Evolutionary conservation across 2,888 invertebrate genomes (phyloP).

Genomic region (Rhingia campestris): DNA sequence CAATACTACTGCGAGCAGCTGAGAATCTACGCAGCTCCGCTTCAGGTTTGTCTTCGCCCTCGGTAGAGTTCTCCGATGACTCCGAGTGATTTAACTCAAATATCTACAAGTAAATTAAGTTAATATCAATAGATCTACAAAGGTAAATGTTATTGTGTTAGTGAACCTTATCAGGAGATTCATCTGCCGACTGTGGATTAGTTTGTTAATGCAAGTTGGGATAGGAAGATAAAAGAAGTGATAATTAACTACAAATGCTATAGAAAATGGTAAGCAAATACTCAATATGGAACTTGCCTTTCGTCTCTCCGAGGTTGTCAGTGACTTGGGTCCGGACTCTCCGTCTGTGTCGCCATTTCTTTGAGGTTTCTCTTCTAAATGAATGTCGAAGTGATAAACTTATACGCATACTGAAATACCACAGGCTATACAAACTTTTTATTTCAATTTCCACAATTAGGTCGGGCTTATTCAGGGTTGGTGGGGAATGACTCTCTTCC

Average conservation of each 20-base stretch:
- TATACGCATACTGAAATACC: not conserved
- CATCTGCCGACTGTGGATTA: constrained; percentile 77
- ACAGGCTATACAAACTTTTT: constrained; percentile 81
- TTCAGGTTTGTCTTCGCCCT: constrained; percentile 83
- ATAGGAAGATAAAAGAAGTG: constrained; percentile 54
- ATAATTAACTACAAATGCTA: constrained; percentile 52
- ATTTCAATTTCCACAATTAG: constrained; percentile 83
- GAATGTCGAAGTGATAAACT: constrained; percentile 7
- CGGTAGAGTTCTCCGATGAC: constrained; percentile 84
- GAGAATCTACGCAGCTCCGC: constrained; percentile 85
- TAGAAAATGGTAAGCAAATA: constrained; percentile 2
- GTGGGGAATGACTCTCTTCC: constrained; percentile 56
- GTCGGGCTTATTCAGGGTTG: constrained; percentile 78
- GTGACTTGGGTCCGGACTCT: constrained; percentile 87
- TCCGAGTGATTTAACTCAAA: constrained; percentile 82
- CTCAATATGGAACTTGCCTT: constrained; percentile 83
- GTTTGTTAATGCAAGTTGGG: constrained; percentile 56
- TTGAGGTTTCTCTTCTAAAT: constrained; percentile 75
- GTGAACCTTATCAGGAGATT: constrained; percentile 81
- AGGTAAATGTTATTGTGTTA: constrained; percentile 43
- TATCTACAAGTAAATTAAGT: constrained; percentile 76
- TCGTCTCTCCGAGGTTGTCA: constrained; percentile 91
- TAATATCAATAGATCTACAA: constrained; percentile 28
- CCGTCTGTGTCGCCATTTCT: constrained; percentile 83
- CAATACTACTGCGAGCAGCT: constrained; percentile 88